Conservation (phyloP, 2,888 invertebrate genomes). For the Lamellibrachia columna region DNA sequence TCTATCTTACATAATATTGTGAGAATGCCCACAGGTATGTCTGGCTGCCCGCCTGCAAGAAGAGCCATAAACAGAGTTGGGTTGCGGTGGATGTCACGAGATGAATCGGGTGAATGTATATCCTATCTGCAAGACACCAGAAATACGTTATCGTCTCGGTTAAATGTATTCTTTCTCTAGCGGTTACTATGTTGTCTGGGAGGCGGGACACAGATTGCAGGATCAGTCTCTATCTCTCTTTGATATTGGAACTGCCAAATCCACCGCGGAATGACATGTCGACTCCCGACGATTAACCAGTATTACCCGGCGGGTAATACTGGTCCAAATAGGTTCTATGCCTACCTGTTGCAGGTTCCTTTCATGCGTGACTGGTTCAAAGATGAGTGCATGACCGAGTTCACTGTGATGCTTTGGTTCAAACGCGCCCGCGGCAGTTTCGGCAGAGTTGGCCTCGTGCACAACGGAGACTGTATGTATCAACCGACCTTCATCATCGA, state of each 20-base stretch:
- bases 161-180: too few relatives aligned
- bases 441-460: neutral
- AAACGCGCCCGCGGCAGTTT: neutral
- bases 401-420: neutral
- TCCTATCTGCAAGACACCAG: too few relatives aligned
- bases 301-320: neutral
- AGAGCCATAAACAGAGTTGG: too few relatives aligned
- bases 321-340: neutral
- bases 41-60: too few relatives aligned
- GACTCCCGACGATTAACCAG: neutral
- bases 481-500: neutral
- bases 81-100: too few relatives aligned
- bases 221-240: neutral
- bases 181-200: too few relatives aligned
- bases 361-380: conserved; percentile 10
- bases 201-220: too few relatives aligned
- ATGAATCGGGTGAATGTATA: too few relatives aligned
- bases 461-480: neutral
- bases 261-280: neutral
- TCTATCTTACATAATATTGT: too few relatives aligned
- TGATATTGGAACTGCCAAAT: neutral
- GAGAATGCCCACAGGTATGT: too few relatives aligned
- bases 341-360: neutral
- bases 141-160: too few relatives aligned
- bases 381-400: neutral